Conservation (phyloP, 2,113 vertebrate genomes). For the Sturnira hondurensis region DNA sequence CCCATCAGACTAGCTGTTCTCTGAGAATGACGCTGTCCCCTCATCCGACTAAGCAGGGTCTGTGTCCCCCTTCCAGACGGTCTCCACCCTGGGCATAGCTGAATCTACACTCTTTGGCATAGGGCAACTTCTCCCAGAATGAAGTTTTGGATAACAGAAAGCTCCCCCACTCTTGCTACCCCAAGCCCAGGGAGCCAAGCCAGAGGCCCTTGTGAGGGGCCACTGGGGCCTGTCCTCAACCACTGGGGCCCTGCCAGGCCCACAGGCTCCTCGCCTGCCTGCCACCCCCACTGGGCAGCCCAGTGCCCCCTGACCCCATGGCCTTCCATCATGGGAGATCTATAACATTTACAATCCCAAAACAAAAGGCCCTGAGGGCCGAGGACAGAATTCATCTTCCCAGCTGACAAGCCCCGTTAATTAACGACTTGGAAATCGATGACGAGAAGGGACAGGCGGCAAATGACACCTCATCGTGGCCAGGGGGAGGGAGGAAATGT, state of each 20-base stretch:
- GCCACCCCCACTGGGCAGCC: conserved; percentile 74
- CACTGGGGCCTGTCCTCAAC: neutral
- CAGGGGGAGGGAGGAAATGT: conserved; percentile 65
- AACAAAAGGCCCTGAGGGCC: conserved; percentile 81
- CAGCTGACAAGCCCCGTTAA: conserved; percentile 86
- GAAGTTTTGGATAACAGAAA: neutral
- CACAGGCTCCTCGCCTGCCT: conserved; percentile 29
- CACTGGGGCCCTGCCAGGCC: neutral
- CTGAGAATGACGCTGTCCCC: neutral
- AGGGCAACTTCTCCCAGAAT: neutral
- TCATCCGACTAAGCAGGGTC: neutral
- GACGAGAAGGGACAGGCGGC: conserved; percentile 84
- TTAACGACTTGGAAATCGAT: conserved; percentile 89
- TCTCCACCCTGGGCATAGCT: neutral
- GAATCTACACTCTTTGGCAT: neutral
- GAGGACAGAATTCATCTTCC: conserved; percentile 85
- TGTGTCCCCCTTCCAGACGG: neutral
- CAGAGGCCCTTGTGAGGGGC: neutral
- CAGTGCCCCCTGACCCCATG: conserved; percentile 80
- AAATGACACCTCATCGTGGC: conserved; percentile 84
- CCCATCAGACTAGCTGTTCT: neutral
- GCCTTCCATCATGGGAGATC: conserved; percentile 85
- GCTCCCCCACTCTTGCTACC: neutral
- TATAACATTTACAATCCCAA: conserved; percentile 88
- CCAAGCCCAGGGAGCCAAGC: neutral